Evolutionary conservation across 1,140 invertebrate species (phyloP), one percentile per base, ranked within the genome.

Genomic region (Apocrypta bakeri): DNA sequence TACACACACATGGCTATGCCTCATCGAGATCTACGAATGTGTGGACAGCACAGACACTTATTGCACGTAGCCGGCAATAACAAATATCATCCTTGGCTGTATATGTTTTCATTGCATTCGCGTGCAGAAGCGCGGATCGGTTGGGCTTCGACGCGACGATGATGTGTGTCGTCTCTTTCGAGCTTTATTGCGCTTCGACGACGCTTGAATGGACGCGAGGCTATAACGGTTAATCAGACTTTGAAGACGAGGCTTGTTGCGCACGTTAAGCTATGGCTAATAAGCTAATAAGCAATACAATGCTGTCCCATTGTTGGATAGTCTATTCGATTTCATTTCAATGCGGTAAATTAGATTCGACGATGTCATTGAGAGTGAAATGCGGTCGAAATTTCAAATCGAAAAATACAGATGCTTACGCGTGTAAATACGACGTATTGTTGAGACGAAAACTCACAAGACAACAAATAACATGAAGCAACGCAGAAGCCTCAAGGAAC

Each of bases 381-480:
- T 56, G 21, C 48, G 17, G 42, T 48, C 42, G 14, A 2, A 17
- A 48, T 17, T 48, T 12, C 3, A 56, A 56, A 56, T 56, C 48
- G 48, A n/a, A 61, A 42, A 79, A 61, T 75, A 68, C 40, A 69
- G 25, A 17, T 24, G 33, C 17, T 64, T 48, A 78, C 66, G 27
- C 17, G 68, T 63, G 33, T 68, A 69, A 86, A 72, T 80, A 72
- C 76, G 81, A 78, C 48, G 80, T 77, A 86, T 71, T 31, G 71
- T n/a, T n/a, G n/a, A n/a, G 72, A 76, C 72, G 76, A 78, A 81
- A 83, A 31, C 80, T 64, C 69, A 85, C 61, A 83, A 66, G 69
- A 69, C 81, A 33, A 64, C 77, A 71, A 80, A 83, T 82, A 71
- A 85, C 81, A 73, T 82, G 79, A 74, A 84, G 77, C 27, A 76